These are phyloP conservation scores for Stegastes partitus DNA, from an alignment of 2,113 vertebrate species.

Conservation along the genomic window DNA sequence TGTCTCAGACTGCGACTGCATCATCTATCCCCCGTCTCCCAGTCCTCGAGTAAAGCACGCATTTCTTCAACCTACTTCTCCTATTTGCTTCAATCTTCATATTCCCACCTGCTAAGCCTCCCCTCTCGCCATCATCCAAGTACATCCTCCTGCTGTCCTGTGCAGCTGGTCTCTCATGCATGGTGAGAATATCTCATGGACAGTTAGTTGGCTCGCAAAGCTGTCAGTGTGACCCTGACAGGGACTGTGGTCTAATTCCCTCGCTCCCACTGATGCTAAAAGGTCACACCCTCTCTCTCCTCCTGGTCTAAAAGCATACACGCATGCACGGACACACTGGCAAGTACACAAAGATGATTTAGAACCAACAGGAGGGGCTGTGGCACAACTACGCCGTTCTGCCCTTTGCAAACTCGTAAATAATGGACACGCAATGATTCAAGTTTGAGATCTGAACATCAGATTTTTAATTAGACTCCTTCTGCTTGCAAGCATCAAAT, in stretches of 20 bases:
- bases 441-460: background rate
- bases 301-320: constrained; percentile 6
- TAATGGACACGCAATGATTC: background rate
- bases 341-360: constrained; percentile 25
- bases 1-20: background rate
- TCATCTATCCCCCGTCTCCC: background rate
- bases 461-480: background rate
- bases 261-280: constrained; percentile 23
- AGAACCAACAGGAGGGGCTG: background rate
- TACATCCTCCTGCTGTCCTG: background rate
- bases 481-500: constrained; percentile 17
- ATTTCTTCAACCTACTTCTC: background rate
- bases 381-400: constrained; percentile 15
- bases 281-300: constrained; percentile 17
- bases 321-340: constrained; percentile 5
- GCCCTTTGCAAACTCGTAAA: background rate
- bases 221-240: constrained; percentile 47
- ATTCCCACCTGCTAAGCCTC: background rate
- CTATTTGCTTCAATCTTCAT: background rate
- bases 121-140: background rate
- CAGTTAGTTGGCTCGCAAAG: constrained; percentile 32
- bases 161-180: constrained; percentile 33
- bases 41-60: background rate
- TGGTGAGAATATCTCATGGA: constrained; percentile 36
- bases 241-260: constrained; percentile 34